Evolutionary conservation across 2,113 vertebrate species (phyloP).

Genomic region (Sorex fumeus): DNA sequence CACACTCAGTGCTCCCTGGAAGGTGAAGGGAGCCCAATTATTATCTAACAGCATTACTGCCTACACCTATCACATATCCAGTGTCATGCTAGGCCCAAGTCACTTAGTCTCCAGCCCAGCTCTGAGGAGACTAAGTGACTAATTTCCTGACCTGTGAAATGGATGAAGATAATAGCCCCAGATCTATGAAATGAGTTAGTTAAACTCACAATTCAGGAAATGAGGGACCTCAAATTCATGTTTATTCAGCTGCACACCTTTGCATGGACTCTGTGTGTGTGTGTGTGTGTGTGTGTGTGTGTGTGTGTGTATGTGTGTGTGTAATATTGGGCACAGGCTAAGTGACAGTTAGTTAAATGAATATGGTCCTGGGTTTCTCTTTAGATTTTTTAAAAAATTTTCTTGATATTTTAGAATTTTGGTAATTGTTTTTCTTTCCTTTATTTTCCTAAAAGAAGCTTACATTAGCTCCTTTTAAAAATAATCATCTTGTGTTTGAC

Average conservation of each 20-base stretch:
- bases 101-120: background rate
- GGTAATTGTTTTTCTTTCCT: constrained; percentile 36
- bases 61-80: background rate
- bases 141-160: constrained; percentile 50
- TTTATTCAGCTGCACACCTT: constrained; percentile 27
- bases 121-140: background rate
- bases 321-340: background rate
- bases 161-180: background rate
- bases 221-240: constrained; percentile 2
- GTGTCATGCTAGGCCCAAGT: background rate
- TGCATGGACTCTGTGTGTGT: background rate
- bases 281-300: background rate
- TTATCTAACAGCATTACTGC: background rate
- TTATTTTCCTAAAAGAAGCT: background rate
- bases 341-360: background rate
- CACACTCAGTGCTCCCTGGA: background rate
- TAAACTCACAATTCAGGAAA: constrained; percentile 61
- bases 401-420: constrained; percentile 11
- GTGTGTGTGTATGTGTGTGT: background rate
- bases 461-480: constrained; percentile 60
- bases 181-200: constrained; percentile 50
- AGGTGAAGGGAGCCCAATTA: background rate
- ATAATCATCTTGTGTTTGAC: constrained; percentile 34
- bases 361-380: background rate
- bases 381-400: constrained; percentile 34